Evolutionary conservation across 2,113 vertebrate genomes (phyloP).

Genomic region (Bungarus multicinctus): DNA sequence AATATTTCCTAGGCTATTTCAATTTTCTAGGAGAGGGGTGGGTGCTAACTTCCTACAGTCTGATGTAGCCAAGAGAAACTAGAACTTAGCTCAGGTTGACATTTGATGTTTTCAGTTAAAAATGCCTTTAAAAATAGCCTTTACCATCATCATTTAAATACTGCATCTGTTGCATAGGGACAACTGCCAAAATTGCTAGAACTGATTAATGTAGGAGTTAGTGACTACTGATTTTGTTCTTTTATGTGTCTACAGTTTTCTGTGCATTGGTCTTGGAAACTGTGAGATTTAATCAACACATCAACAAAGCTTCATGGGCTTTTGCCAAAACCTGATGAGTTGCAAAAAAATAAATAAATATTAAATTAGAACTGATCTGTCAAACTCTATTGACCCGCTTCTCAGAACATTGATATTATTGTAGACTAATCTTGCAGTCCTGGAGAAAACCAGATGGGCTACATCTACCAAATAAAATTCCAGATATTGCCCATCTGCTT

Average conservation of each 20-base stretch:
- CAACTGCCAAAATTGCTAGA: constrained; percentile 60
- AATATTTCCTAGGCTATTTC: too few species aligned
- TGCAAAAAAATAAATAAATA: constrained; percentile 59
- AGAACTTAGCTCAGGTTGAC: constrained; percentile 43
- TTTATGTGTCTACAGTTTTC: constrained; percentile 57
- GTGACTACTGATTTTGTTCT: constrained; percentile 59
- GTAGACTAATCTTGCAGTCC: constrained; percentile 56
- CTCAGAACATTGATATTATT: constrained; percentile 68
- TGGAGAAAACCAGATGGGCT: constrained; percentile 68
- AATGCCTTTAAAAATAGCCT: constrained; percentile 53
- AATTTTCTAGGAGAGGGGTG: too few species aligned
- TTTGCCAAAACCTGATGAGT: constrained; percentile 62
- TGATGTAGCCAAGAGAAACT: constrained; percentile 48
- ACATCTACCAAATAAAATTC: constrained; percentile 69
- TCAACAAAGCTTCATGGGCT: constrained; percentile 58
- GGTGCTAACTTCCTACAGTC: too few species aligned
- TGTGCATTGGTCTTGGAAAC: constrained; percentile 42
- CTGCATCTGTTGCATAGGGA: constrained; percentile 49
- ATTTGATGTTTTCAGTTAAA: constrained; percentile 50
- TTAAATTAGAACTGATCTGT: constrained; percentile 60
- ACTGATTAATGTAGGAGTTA: constrained; percentile 61
- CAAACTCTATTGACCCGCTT: constrained; percentile 62
- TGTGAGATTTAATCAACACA: constrained; percentile 51
- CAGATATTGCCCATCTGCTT: constrained; percentile 75
- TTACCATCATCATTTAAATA: constrained; percentile 59